Conservation (phyloP, 2,113 vertebrate genomes). For the Platysteira castanea region DNA sequence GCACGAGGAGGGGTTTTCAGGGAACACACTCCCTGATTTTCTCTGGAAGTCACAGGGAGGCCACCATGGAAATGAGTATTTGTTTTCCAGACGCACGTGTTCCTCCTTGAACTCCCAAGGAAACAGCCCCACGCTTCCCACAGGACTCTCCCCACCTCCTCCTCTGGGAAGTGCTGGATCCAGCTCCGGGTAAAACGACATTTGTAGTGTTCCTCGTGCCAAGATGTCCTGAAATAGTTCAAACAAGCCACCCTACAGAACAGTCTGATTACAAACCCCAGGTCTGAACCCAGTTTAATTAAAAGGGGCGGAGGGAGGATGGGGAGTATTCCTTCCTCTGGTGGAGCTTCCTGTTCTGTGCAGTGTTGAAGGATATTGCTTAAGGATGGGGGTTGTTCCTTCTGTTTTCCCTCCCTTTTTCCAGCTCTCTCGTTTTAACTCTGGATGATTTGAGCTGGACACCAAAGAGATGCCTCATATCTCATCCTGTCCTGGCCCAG, state of each 20-base stretch:
- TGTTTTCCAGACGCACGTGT: not conserved
- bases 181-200: not conserved
- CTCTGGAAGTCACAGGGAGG: not conserved
- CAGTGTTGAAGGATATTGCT: not conserved
- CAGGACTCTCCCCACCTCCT: not conserved
- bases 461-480: not conserved
- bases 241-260: not conserved
- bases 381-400: not conserved
- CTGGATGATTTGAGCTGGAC: not conserved
- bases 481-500: not conserved
- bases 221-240: not conserved
- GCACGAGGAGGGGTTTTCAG: not conserved
- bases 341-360: slow-evolving; percentile 27
- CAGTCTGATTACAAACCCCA: not conserved
- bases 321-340: slow-evolving; percentile 29
- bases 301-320: not conserved
- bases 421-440: not conserved
- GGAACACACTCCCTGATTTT: not conserved
- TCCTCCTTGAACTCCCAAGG: not conserved
- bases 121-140: not conserved
- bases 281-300: slow-evolving; percentile 15
- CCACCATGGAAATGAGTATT: not conserved
- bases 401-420: not conserved
- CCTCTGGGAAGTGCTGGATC: not conserved
- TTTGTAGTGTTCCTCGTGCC: not conserved